These are phyloP conservation scores for Polymixis lichenea DNA, from an alignment of 2,888 invertebrate species.

Conservation along the genomic window DNA sequence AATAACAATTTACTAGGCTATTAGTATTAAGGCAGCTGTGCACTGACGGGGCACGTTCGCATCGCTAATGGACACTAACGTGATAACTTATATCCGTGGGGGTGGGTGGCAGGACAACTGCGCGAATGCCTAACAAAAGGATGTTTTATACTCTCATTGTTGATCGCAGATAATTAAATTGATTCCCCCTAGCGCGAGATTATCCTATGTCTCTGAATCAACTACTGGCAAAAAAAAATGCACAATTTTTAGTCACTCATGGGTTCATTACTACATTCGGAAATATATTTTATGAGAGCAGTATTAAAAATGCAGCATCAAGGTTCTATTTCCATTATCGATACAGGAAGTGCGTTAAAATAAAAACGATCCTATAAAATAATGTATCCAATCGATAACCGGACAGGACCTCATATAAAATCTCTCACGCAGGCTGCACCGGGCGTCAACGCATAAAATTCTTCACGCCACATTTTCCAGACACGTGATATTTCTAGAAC, in stretches of 20 bases:
- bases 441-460: constrained; percentile 52
- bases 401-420: constrained; percentile 50
- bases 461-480: constrained; percentile 61
- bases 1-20: constrained; percentile 67
- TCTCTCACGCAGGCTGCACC: constrained; percentile 57
- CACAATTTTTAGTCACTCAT: neutral
- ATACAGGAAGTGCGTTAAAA: constrained; percentile 30
- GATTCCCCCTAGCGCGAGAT: constrained; percentile 57
- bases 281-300: neutral
- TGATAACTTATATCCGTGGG: constrained; percentile 68
- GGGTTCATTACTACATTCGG: too few relatives aligned
- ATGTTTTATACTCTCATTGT: constrained; percentile 57
- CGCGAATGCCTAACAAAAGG: constrained; percentile 58
- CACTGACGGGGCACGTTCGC: constrained; percentile 64
- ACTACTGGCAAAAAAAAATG: constrained; percentile 1
- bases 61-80: constrained; percentile 74
- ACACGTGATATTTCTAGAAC: constrained; percentile 66
- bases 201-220: constrained; percentile 44
- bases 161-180: constrained; percentile 70
- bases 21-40: constrained; percentile 70
- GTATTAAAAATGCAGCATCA: neutral
- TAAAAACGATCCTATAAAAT: constrained; percentile 29
- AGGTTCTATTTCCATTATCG: constrained; percentile 3
- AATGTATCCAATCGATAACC: constrained; percentile 40
- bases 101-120: constrained; percentile 59